phyloP scores from a whole-genome alignment of 2,113 vertebrate species.

The Prochilodus magdalenae region DNA sequence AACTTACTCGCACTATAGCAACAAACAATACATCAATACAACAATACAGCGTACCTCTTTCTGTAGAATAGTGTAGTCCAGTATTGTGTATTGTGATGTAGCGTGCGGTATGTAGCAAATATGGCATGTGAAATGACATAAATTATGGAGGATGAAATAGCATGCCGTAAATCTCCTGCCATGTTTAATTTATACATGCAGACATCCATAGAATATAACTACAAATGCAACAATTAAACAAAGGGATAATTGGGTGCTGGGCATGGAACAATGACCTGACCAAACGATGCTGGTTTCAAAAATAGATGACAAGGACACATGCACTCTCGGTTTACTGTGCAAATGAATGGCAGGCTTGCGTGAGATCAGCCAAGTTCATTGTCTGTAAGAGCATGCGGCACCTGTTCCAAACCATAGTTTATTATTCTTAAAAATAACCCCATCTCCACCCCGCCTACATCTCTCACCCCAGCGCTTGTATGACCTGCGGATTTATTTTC shows the following conservation, averaged over 20 bases:
- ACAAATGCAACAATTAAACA: background rate
- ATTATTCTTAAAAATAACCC: constrained; percentile 72
- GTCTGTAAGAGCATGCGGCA: constrained; percentile 68
- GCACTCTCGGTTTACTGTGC: constrained; percentile 45
- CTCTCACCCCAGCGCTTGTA: constrained; percentile 45
- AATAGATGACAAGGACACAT: constrained; percentile 54
- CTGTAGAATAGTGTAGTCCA: no score
- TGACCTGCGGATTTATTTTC: constrained; percentile 58
- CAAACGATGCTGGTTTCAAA: constrained; percentile 36
- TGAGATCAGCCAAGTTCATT: constrained; percentile 66
- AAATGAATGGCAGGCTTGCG: constrained; percentile 30
- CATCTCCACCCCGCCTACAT: constrained; percentile 30
- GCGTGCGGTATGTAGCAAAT: no score
- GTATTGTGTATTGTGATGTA: no score
- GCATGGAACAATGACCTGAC: constrained; percentile 28
- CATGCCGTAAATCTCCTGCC: background rate
- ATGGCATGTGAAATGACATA: no score
- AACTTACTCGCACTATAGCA: no score
- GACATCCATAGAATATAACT: background rate
- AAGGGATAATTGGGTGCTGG: background rate
- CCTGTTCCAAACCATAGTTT: constrained; percentile 68
- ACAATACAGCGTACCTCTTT: no score
- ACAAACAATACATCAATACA: no score
- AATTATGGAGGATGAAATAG: no score
- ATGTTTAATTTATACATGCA: background rate